Evolutionary conservation across 2,888 invertebrate species (phyloP), one percentile per base, ranked within the genome.

Genomic region (Barypeithes pellucidus): DNA sequence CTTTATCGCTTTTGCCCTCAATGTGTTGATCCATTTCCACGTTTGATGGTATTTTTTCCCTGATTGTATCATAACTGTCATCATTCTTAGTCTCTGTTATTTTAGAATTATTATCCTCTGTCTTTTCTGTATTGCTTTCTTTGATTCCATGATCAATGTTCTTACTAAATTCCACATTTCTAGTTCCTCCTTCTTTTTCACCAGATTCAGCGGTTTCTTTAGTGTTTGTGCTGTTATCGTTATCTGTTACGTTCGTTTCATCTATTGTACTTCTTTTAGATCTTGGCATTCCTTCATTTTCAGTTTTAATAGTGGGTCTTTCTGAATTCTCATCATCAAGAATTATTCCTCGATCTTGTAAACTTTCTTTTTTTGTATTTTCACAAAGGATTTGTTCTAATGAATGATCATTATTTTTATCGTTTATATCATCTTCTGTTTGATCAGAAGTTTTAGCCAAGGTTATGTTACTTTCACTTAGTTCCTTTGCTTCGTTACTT

Each of bases 401-500:
- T 43, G 16, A 2, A n/a, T 18, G 2, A 45, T 45, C 18, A 45
- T 45, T 8, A 45, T 52, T 29, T 29, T 29, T 3, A 14, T 29
- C 14, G 1, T 11, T 16, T 1, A 47, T 20, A 9, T 20, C 20
- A 47, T 3, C 7, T 36, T 36, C 36, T 36, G 36, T 36, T 39
- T 29, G 3, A 29, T 9, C 29, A 29, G 29, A 29, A 29, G 29
- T 29, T 29, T 29, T 2, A 29, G 5, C 29, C 29, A 29, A 29
- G 29, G 3, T 2, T 9, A 29, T 1, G 29, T 29, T 29, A 29
- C 29, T 29, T 2, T 29, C 9, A 29, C 29, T 29, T 4, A 29
- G 7, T 4, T 29, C 9, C 29, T 29, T 41, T 61, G 59, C 2
- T 36, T 62, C 68, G 11, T 60, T 62, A 50, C 22, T 33, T 14